Conservation (phyloP, 2,888 invertebrate species). For the Drosophila austrosaltans region DNA sequence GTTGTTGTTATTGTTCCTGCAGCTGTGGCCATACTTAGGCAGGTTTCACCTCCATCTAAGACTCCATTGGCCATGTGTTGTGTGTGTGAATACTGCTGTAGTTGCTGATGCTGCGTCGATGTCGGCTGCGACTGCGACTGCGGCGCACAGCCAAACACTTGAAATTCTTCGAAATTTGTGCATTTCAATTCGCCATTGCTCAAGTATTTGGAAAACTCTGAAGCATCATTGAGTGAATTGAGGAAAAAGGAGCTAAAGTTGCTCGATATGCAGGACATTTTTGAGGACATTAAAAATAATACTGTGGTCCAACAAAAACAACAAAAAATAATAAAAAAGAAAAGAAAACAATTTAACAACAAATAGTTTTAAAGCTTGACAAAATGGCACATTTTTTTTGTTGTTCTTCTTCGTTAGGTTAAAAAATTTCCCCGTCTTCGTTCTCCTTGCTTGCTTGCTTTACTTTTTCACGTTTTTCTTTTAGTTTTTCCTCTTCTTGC, state of each 20-base stretch:
- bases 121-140: slow-evolving; percentile 57
- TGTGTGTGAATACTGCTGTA: slow-evolving; percentile 75
- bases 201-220: slow-evolving; percentile 83
- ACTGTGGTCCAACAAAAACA: slow-evolving; percentile 48
- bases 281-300: slow-evolving; percentile 58
- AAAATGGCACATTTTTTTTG: slow-evolving; percentile 28
- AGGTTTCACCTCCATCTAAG: slow-evolving; percentile 44
- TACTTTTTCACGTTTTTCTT: slow-evolving; percentile 45
- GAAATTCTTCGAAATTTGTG: slow-evolving; percentile 82
- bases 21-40: slow-evolving; percentile 35
- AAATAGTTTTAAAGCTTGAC: slow-evolving; percentile 24
- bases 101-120: slow-evolving; percentile 56
- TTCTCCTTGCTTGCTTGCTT: slow-evolving; percentile 45
- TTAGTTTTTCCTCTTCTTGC: slow-evolving; percentile 50
- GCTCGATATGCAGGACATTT: slow-evolving; percentile 84
- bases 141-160: slow-evolving; percentile 73
- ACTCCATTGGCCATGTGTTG: slow-evolving; percentile 57
- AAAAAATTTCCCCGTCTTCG: slow-evolving; percentile 51
- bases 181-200: slow-evolving; percentile 83
- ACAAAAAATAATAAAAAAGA: too few species aligned
- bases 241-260: slow-evolving; percentile 83
- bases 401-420: slow-evolving; percentile 47
- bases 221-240: slow-evolving; percentile 83
- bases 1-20: slow-evolving; percentile 29
- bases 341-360: slow-evolving; percentile 2